phyloP scores from a whole-genome alignment of 2,113 vertebrate genomes.

The Leiothrix lutea region DNA sequence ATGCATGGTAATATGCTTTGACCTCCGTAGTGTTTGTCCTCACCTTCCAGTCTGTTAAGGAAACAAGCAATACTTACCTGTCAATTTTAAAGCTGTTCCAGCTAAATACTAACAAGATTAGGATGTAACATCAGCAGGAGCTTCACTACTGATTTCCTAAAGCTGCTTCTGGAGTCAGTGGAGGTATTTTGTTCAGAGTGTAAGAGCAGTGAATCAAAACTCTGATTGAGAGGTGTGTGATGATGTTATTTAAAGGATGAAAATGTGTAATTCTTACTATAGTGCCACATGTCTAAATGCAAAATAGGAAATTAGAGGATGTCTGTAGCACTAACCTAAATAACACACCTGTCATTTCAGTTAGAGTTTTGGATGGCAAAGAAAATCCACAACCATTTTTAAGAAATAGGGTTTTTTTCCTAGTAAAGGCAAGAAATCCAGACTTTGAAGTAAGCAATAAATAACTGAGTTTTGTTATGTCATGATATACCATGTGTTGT shows the following conservation, averaged over 20 bases:
- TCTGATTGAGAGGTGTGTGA: not conserved
- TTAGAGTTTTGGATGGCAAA: not conserved
- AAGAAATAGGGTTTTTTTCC: not conserved
- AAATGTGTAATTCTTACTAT: not conserved
- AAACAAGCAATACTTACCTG: not conserved
- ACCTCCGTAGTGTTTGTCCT: not conserved
- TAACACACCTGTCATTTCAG: not conserved
- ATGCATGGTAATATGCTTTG: slow-evolving; percentile 57
- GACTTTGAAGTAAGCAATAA: not conserved
- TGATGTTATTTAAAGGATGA: not conserved
- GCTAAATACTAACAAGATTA: not conserved
- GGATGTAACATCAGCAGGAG: not conserved
- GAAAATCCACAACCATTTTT: not conserved
- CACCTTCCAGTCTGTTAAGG: not conserved
- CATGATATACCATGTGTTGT: not conserved
- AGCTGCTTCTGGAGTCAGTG: not conserved
- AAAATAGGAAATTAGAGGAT: not conserved
- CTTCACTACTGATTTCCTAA: not conserved
- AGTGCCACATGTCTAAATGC: not conserved
- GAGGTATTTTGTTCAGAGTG: not conserved
- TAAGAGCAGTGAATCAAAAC: not conserved
- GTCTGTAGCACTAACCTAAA: not conserved
- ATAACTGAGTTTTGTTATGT: not conserved
- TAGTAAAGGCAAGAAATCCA: not conserved
- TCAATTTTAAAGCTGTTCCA: not conserved